Conservation (phyloP, 1,140 invertebrate species). For the Micrasema minimum region DNA sequence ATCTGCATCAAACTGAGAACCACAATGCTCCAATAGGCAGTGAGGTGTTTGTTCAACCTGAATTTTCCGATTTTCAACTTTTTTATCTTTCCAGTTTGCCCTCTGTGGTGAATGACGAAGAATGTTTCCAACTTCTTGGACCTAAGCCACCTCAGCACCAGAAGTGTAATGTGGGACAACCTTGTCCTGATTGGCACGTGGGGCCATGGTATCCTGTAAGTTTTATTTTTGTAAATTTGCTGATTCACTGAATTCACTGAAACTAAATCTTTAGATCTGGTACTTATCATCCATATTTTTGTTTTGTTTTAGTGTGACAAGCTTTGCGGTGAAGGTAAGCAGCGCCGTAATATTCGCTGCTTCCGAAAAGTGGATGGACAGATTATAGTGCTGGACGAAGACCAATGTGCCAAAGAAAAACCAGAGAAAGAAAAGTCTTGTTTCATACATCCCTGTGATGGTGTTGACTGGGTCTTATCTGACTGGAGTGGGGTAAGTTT, state of each 20-base stretch:
- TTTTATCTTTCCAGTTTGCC: slow-evolving; percentile 67
- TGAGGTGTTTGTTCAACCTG: too few species aligned
- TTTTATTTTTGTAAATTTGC: too few species aligned
- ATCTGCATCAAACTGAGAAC: too few species aligned
- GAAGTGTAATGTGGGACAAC: slow-evolving; percentile 78
- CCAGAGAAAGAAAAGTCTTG: slow-evolving; percentile 79
- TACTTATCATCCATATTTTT: too few species aligned
- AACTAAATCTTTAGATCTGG: too few species aligned
- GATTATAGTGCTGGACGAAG: slow-evolving; percentile 77
- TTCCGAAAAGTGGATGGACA: slow-evolving; percentile 77
- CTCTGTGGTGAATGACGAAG: slow-evolving; percentile 76
- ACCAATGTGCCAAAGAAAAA: slow-evolving; percentile 75
- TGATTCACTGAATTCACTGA: too few species aligned
- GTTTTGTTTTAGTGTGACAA: slow-evolving; percentile 79
- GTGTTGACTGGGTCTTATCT: slow-evolving; percentile 89
- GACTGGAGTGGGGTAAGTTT: slow-evolving; percentile 88
- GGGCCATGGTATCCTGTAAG: slow-evolving; percentile 88
- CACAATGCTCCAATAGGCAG: too few species aligned
- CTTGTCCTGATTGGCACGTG: slow-evolving; percentile 85
- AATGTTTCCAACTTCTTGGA: slow-evolving; percentile 75
- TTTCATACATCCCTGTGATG: slow-evolving; percentile 85
- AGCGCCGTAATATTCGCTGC: slow-evolving; percentile 79
- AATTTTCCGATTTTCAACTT: too few species aligned
- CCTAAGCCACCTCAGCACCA: slow-evolving; percentile 77
- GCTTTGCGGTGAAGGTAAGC: slow-evolving; percentile 86